Conservation (phyloP, 2,797 vertebrate genomes). For the Vultur gryphus region DNA sequence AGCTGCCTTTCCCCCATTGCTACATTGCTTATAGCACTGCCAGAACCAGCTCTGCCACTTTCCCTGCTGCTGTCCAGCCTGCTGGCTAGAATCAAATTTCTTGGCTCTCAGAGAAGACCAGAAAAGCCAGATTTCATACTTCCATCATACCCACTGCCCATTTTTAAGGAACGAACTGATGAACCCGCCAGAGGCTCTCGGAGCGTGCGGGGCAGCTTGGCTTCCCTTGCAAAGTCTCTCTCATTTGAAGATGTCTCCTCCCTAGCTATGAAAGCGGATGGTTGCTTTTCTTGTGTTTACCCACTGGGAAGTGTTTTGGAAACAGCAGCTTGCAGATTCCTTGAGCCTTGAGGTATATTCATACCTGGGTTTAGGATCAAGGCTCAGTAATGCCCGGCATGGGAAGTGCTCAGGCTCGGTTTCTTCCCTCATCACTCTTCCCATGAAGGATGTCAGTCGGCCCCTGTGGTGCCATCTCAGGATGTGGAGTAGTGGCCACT, state of each 20-base stretch:
- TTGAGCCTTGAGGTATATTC: neutral
- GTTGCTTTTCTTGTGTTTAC: neutral
- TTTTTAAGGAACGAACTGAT: accelerated
- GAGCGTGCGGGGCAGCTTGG: too few relatives aligned
- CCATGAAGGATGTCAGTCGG: neutral
- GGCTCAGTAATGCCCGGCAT: neutral
- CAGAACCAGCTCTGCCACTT: neutral
- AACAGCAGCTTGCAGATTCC: neutral
- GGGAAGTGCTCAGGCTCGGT: neutral
- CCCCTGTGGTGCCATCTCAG: neutral
- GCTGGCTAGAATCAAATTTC: neutral
- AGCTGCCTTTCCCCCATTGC: neutral
- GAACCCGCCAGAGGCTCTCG: accelerated
- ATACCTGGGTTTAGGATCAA: neutral
- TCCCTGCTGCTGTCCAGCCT: neutral
- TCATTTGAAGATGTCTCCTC: neutral
- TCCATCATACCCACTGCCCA: neutral
- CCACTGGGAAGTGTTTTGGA: neutral
- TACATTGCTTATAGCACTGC: neutral
- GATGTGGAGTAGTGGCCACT: too few relatives aligned
- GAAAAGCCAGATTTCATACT: neutral
- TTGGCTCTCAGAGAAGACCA: neutral
- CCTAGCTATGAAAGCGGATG: neutral
- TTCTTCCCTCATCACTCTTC: neutral
- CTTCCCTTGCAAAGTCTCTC: neutral